Evolutionary conservation across 35 echinoderm and acorn worm genomes (phyloP).

Genomic region (Apostichopus parvimensis): DNA sequence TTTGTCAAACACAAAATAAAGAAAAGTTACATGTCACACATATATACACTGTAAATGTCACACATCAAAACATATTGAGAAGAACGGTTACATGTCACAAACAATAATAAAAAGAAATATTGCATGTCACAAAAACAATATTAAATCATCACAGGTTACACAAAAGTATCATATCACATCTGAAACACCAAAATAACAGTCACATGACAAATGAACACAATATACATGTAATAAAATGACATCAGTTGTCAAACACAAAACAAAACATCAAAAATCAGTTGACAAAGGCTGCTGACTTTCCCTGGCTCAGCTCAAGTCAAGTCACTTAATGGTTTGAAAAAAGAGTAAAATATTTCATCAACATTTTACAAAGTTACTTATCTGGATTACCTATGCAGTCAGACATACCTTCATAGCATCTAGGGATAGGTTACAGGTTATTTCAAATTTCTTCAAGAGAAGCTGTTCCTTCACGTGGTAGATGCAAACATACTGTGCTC

Average conservation of each 20-base stretch:
- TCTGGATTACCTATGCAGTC: background rate
- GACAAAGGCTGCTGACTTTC: background rate
- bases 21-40: too few species aligned
- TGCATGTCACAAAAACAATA: too few species aligned
- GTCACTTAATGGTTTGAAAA: too few species aligned
- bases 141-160: background rate
- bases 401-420: conserved; percentile 85
- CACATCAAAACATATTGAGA: too few species aligned
- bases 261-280: background rate
- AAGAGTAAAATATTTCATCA: too few species aligned
- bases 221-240: background rate
- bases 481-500: conserved; percentile 89
- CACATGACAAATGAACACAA: background rate
- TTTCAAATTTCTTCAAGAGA: conserved; percentile 94
- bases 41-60: too few species aligned
- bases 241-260: background rate
- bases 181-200: background rate
- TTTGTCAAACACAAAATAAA: too few species aligned
- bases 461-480: conserved; percentile 91
- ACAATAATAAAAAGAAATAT: too few species aligned
- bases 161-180: background rate
- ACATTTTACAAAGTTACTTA: too few species aligned
- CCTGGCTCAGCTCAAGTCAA: too few species aligned
- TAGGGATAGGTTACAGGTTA: conserved; percentile 83
- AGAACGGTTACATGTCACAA: too few species aligned